Evolutionary conservation across 2,888 invertebrate species (phyloP).

Genomic region (Drosophila silvestris): DNA sequence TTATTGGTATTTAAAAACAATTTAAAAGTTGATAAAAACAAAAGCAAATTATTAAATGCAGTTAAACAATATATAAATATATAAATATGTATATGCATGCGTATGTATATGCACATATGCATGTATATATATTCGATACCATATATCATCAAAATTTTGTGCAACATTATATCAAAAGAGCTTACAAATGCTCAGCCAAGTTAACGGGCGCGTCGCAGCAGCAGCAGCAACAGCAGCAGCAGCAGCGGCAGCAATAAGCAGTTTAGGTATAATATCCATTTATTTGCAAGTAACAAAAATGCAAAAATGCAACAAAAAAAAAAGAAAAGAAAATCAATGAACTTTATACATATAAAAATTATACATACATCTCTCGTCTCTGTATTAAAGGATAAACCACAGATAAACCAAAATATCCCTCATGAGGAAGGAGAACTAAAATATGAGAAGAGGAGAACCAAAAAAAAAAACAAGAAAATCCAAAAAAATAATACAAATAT

Average conservation of each 20-base stretch:
- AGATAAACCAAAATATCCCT: constrained; percentile 10
- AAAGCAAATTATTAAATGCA: constrained; percentile 56
- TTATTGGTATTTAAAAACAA: constrained; percentile 55
- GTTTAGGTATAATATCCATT: constrained; percentile 37
- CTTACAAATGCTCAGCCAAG: constrained; percentile 7
- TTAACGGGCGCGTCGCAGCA: constrained; percentile 26
- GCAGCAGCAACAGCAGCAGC: constrained; percentile 1
- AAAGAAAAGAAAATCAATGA: constrained; percentile 18
- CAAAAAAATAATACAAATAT: constrained; percentile 16
- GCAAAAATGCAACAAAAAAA: constrained; percentile 1
- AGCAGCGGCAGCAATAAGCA: constrained; percentile 13
- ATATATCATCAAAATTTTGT: constrained; percentile 67
- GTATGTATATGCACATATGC: constrained; percentile 24
- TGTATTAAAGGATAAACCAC: constrained; percentile 39
- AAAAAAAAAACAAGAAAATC: constrained; percentile 25
- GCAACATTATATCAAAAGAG: constrained; percentile 68
- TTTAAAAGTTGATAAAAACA: constrained; percentile 23
- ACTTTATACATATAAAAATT: constrained; percentile 40
- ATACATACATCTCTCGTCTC: constrained; percentile 52
- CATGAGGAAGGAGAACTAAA: constrained; percentile 26
- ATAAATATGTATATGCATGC: constrained; percentile 31
- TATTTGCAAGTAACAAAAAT: constrained; percentile 29
- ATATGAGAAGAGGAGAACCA: constrained; percentile 17
- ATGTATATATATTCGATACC: constrained; percentile 25
- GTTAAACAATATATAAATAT: constrained; percentile 57